Evolutionary conservation across 2,888 invertebrate species (phyloP), one percentile per base, ranked within the genome.

Genomic region (Masnerella sp.): DNA sequence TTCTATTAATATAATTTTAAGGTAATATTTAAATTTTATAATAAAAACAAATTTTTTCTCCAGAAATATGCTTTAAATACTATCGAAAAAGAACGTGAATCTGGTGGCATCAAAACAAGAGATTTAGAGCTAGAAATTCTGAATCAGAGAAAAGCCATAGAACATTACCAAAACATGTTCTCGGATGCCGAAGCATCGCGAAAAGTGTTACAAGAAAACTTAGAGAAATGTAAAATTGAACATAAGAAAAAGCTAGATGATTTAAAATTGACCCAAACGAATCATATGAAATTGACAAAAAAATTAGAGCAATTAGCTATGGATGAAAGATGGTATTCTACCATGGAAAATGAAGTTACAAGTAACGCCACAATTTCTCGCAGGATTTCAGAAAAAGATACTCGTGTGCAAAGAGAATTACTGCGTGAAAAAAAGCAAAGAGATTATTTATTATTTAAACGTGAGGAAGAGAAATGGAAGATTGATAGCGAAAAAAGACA

Each of bases 401-500:
- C 76, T 5, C 69, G 32, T 5, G 22, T 80, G 7, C 80, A 83
- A 15, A 78, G 88, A 79, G 38, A 89, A 84, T 67, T 88, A 82
- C 51, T 87, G 82, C 77, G 86, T 78, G 36, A 88, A 79, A 90
- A 83, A 77, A 88, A 80, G 75, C 84, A 71, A 59, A 88, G 77
- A 88, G 94, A 94, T 84, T 90, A 92, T 84, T 86, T 93, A 7
- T 88, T 95, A 49, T 92, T 91, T 79, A 91, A 91, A 32, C 84
- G 95, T 12, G 91, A 90, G 83, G 90, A 91, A 56, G 93, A 94
- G 84, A 91, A 93, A 1, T 92, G 93, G 90, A 91, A 90, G 76
- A 87, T 93, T 12, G 93, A 94, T 82, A 90, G 89, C 0, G 92
- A 93, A 81, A 83, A 93, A 52, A 90, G 90, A 75, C 88, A 90